Conservation (phyloP, 2,113 vertebrate species). For the Ammodytes dubius region DNA sequence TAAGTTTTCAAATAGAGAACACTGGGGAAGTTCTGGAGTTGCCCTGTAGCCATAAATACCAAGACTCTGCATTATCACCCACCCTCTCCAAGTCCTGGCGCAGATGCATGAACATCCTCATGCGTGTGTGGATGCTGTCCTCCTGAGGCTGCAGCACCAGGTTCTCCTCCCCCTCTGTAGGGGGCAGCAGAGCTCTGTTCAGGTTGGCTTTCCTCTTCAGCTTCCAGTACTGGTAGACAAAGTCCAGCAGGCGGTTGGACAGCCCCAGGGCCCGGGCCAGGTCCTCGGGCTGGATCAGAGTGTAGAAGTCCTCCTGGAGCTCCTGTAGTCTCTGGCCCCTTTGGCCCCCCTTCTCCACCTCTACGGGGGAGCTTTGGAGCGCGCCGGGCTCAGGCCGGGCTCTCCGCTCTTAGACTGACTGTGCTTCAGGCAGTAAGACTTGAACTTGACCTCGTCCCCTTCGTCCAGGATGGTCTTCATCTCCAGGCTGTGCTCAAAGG, state of each 20-base stretch:
- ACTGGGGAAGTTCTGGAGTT: background rate
- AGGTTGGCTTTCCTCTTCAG: conserved; percentile 96
- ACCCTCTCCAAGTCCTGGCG: conserved; percentile 98
- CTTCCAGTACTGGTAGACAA: conserved; percentile 99
- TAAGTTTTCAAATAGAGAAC: too few relatives aligned
- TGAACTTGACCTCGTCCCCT: conserved; percentile 97
- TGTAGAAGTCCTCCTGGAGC: conserved; percentile 96
- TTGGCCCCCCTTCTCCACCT: conserved; percentile 90
- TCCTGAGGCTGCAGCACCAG: conserved; percentile 93
- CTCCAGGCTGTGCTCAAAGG: conserved; percentile 97
- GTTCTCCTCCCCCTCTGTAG: conserved; percentile 94
- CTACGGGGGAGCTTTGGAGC: conserved; percentile 86
- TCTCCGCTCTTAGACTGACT: conserved; percentile 91
- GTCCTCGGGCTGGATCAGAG: conserved; percentile 89
- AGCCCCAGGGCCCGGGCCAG: conserved; percentile 89
- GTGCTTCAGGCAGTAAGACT: conserved; percentile 97
- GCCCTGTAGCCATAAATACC: background rate
- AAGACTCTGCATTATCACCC: conserved; percentile 68
- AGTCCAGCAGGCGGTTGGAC: conserved; percentile 88
- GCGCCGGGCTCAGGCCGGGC: conserved; percentile 83
- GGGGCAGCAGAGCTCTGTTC: conserved; percentile 95
- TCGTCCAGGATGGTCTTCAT: conserved; percentile 99
- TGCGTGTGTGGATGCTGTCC: conserved; percentile 96
- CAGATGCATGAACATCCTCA: conserved; percentile 99
- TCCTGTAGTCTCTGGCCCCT: conserved; percentile 95